phyloP scores from a whole-genome alignment of 2,888 invertebrate species.

The Tiliacea aurago region DNA sequence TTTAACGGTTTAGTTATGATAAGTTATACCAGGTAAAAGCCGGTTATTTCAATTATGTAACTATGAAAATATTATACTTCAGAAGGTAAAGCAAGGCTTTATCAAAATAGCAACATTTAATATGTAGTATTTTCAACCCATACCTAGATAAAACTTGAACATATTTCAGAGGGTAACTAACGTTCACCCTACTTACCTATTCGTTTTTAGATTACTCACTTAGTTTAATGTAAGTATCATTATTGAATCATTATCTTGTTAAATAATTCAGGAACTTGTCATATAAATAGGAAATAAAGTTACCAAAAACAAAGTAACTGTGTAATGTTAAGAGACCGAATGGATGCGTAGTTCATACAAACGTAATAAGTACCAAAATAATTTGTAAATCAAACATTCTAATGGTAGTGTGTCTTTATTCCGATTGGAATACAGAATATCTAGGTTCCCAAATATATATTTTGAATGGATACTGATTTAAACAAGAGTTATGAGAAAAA shows the following conservation, averaged over 20 bases:
- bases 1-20: constrained; percentile 3
- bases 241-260: not conserved
- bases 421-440: too few species aligned
- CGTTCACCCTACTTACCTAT: too few species aligned
- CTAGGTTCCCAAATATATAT: too few species aligned
- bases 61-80: not conserved
- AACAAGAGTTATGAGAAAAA: too few species aligned
- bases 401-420: too few species aligned
- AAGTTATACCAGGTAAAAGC: not conserved
- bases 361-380: too few species aligned
- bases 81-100: not conserved
- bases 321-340: not conserved
- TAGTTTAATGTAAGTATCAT: not conserved
- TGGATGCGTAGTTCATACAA: too few species aligned
- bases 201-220: too few species aligned
- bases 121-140: not conserved
- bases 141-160: not conserved
- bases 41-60: not conserved
- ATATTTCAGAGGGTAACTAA: not conserved
- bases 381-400: too few species aligned
- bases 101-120: not conserved
- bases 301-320: not conserved
- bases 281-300: not conserved
- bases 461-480: too few species aligned
- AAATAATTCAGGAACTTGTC: not conserved